phyloP scores from a whole-genome alignment of 2,888 invertebrate genomes.

The Omphaloscelis lunosa region DNA sequence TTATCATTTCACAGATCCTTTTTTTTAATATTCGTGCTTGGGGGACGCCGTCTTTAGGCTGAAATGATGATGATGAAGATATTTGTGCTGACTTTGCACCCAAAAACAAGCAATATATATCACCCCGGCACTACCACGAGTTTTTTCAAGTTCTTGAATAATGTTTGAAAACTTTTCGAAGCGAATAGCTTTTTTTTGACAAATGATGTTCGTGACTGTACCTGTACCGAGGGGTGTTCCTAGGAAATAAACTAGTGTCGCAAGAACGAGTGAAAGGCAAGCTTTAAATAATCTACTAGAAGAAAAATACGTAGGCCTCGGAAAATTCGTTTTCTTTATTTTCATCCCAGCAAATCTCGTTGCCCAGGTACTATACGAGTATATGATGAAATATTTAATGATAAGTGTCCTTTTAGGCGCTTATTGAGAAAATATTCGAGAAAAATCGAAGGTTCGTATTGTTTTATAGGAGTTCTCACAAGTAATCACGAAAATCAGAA shows the following conservation, averaged over 20 bases:
- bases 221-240: not conserved
- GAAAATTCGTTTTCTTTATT: too few species aligned
- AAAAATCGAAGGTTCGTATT: not conserved
- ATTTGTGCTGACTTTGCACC: conserved; percentile 6
- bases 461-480: not conserved
- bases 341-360: too few species aligned
- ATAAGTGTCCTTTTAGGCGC: not conserved
- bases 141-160: not conserved
- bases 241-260: not conserved
- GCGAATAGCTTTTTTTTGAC: not conserved
- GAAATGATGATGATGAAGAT: too few species aligned
- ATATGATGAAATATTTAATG: not conserved
- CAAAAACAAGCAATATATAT: not conserved
- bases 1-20: not conserved
- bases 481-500: not conserved
- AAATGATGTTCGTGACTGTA: not conserved
- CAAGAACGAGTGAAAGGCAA: not conserved
- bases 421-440: not conserved
- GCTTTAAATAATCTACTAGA: not conserved
- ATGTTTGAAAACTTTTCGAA: not conserved
- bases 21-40: not conserved
- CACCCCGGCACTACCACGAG: not conserved
- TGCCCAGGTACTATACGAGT: not conserved
- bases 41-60: too few species aligned
- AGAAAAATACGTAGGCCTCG: not conserved